These are phyloP conservation scores for Lineus longissimus DNA, from an alignment of 1,140 invertebrate species.

Conservation along the genomic window DNA sequence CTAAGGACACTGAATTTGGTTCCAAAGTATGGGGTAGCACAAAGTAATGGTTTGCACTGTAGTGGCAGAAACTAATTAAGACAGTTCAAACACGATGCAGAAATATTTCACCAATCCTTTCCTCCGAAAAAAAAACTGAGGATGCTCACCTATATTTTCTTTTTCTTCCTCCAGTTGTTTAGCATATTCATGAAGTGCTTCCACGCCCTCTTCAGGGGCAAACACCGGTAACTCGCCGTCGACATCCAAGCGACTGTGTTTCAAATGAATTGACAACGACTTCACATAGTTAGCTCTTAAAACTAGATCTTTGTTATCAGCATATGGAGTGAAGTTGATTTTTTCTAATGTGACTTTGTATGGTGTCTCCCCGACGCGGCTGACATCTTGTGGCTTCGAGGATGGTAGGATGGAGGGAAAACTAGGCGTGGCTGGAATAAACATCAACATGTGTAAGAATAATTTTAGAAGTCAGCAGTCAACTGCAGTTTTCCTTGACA, in stretches of 20 bases:
- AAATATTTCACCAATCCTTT: too few species aligned
- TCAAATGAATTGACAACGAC: slow-evolving; percentile 44
- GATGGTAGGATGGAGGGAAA: background rate
- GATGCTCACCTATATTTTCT: slow-evolving; percentile 29
- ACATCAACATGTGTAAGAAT: too few species aligned
- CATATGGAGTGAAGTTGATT: background rate
- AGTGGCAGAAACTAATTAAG: too few species aligned
- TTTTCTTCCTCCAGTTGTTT: slow-evolving; percentile 27
- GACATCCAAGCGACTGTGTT: slow-evolving; percentile 27
- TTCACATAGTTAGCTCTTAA: slow-evolving; percentile 35
- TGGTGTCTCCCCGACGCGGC: background rate
- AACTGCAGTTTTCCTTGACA: too few species aligned
- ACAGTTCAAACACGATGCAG: too few species aligned
- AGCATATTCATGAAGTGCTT: slow-evolving; percentile 46
- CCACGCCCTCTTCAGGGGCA: slow-evolving; percentile 40
- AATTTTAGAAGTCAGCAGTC: too few species aligned
- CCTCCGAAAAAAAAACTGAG: too few species aligned
- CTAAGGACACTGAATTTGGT: too few species aligned
- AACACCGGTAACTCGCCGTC: slow-evolving; percentile 45
- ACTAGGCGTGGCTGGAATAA: too few species aligned
- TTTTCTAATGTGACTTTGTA: background rate
- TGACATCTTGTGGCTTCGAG: background rate
- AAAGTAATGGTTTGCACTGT: too few species aligned
- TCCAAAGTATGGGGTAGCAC: too few species aligned
- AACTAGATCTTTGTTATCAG: too few species aligned